Percentiles rank a stretch among this genome's conserved stretches.
phyloP scores from a whole-genome alignment of 1,140 invertebrate genomes.

The Heliconius melpomene region DNA sequence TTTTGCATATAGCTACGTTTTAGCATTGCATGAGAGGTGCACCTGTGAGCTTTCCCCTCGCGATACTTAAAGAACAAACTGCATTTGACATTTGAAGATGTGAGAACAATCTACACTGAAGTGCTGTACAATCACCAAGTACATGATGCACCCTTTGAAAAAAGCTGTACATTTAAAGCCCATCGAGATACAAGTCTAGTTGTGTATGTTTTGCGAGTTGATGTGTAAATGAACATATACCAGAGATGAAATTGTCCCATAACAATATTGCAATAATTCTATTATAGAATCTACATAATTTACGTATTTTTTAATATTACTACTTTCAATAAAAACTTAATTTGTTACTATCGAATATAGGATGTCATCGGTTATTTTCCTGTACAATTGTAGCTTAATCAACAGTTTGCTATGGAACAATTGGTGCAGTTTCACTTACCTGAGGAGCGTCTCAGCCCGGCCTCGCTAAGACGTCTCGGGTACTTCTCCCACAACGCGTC shows the following conservation, averaged over 20 bases:
- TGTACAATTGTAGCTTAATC: not conserved
- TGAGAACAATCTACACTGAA: slow-evolving; percentile 39
- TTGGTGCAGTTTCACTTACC: slow-evolving; percentile 79
- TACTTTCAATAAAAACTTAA: not conserved
- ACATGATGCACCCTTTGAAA: slow-evolving; percentile 39
- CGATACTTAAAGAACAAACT: slow-evolving; percentile 64
- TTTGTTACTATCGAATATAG: not conserved
- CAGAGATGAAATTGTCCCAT: slow-evolving; percentile 38
- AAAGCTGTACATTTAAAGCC: slow-evolving; percentile 42
- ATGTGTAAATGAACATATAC: slow-evolving; percentile 49
- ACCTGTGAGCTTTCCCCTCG: slow-evolving; percentile 60
- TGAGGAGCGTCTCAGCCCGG: slow-evolving; percentile 86
- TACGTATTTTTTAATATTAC: not conserved
- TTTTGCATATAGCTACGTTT: slow-evolving; percentile 62
- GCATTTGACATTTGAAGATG: slow-evolving; percentile 66
- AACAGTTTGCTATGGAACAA: slow-evolving; percentile 27
- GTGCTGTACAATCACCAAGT: slow-evolving; percentile 59
- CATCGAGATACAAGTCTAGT: slow-evolving; percentile 35
- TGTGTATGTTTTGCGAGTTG: slow-evolving; percentile 47
- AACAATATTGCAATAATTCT: slow-evolving; percentile 28
- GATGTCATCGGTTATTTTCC: not conserved
- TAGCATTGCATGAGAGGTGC: slow-evolving; percentile 54
- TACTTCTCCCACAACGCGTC: slow-evolving; percentile 86
- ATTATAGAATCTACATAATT: too few relatives aligned
- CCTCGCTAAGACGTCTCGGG: slow-evolving; percentile 85